phyloP scores from a whole-genome alignment of 2,797 vertebrate genomes.

The Arctocebus calabarensis region DNA sequence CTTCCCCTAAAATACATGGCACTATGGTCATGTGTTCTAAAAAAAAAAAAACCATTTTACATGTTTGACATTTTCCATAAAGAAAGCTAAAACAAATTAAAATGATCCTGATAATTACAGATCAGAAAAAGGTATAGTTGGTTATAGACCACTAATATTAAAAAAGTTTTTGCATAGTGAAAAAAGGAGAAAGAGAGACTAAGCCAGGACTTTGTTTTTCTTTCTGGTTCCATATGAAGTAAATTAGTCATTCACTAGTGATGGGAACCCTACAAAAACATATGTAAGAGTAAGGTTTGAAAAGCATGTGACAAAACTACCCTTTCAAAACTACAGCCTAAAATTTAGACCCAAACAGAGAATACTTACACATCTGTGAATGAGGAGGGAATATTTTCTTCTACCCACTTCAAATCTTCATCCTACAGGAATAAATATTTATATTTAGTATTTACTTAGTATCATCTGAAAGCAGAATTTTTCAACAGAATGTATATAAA shows the following conservation, averaged over 20 bases:
- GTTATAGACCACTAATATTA: neutral
- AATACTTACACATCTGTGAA: constrained; percentile 93
- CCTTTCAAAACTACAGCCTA: neutral
- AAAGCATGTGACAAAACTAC: neutral
- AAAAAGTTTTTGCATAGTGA: neutral
- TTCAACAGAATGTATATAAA: neutral
- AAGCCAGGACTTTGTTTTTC: neutral
- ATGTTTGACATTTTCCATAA: neutral
- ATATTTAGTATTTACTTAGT: constrained; percentile 57
- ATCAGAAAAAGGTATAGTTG: neutral
- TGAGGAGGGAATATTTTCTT: constrained; percentile 93
- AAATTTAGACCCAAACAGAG: neutral
- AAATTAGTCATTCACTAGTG: neutral
- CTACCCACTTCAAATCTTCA: constrained; percentile 95
- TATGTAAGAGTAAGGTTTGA: neutral
- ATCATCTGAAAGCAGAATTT: constrained; percentile 6
- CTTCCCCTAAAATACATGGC: neutral
- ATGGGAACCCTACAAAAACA: neutral
- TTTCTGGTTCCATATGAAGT: neutral
- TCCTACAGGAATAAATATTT: constrained; percentile 86
- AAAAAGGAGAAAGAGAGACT: neutral
- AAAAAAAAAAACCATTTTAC: constrained; percentile 22
- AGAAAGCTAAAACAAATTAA: constrained; percentile 43
- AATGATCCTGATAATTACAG: neutral
- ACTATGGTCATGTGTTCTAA: neutral